These are phyloP conservation scores for Notechis scutatus DNA, from an alignment of 2,113 vertebrate species.

Conservation along the genomic window DNA sequence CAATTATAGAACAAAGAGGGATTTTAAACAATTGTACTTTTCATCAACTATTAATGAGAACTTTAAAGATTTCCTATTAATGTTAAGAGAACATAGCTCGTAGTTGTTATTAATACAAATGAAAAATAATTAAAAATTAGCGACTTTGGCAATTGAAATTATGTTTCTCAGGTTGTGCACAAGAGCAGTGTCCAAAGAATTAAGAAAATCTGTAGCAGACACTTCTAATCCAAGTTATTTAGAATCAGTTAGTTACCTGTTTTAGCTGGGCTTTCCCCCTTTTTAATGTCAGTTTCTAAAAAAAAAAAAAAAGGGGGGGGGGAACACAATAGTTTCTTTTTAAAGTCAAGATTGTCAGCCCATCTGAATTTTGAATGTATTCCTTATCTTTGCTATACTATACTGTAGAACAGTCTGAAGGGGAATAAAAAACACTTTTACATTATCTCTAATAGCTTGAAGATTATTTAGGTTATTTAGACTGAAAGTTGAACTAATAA, in stretches of 20 bases:
- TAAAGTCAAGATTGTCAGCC: background rate
- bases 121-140: constrained; percentile 12
- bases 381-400: background rate
- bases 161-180: background rate
- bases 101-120: background rate
- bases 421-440: background rate
- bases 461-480: background rate
- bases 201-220: background rate
- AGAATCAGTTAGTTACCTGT: constrained; percentile 21
- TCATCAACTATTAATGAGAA: constrained; percentile 22
- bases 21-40: constrained; percentile 37
- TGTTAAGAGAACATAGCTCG: constrained; percentile 5
- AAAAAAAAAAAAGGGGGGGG: background rate
- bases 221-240: background rate
- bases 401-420: background rate
- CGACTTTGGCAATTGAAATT: constrained; percentile 18
- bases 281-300: constrained; percentile 43
- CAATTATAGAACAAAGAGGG: background rate
- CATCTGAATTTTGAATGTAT: background rate
- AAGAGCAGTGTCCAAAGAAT: background rate
- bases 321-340: background rate
- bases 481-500: background rate
- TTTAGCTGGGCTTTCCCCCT: constrained; percentile 34
- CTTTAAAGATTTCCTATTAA: constrained; percentile 6
- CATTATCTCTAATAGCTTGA: background rate